phyloP scores from a whole-genome alignment of 2,797 vertebrate genomes.

The Oophaga sylvatica region DNA sequence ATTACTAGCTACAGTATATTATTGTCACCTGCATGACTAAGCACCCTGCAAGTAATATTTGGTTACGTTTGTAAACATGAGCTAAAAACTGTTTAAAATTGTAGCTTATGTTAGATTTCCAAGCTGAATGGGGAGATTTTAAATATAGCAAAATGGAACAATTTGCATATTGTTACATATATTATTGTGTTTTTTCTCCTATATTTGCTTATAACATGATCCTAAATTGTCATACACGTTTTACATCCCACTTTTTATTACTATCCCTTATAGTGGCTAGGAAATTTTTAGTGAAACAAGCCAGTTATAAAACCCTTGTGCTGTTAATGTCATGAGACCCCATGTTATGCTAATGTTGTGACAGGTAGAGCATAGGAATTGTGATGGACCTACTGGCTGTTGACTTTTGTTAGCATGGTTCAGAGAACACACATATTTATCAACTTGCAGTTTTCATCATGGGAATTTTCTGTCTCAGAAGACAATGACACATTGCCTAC shows the following conservation, averaged over 20 bases:
- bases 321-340: background rate
- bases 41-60: background rate
- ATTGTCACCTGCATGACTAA: slow-evolving; percentile 9
- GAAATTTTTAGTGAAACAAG: too few species aligned
- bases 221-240: background rate
- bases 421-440: background rate
- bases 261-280: too few species aligned
- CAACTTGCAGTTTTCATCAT: background rate
- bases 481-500: background rate
- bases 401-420: background rate
- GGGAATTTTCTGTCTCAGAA: background rate
- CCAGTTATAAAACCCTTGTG: background rate
- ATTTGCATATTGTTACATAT: background rate
- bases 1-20: slow-evolving; percentile 10
- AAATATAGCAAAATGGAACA: too few species aligned
- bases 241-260: background rate
- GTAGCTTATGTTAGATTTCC: background rate
- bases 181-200: background rate
- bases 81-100: background rate
- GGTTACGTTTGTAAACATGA: background rate
- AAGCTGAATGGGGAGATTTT: too few species aligned
- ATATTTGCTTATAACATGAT: background rate
- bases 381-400: background rate
- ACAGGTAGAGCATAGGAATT: background rate
- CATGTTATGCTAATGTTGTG: background rate